Evolutionary conservation across 2,888 invertebrate species (phyloP), one percentile per base, ranked within the genome.

Genomic region (Pristionchus arcanus): DNA sequence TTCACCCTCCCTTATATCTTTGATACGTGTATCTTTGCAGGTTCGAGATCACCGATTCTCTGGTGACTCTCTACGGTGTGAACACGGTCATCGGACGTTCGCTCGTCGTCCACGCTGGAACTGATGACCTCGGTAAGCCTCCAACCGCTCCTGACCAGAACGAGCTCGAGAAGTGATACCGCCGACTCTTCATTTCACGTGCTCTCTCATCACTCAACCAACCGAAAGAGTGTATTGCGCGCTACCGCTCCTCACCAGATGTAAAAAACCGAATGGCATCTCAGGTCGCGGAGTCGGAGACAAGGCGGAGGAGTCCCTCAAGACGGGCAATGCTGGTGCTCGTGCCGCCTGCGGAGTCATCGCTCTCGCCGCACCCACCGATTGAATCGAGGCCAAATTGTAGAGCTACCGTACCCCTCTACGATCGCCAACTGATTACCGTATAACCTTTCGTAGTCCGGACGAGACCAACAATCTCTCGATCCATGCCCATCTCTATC

Each of bases 291-390:
- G 94, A 49, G 91, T 90, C 21, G 94, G 93, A 19, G 94, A 94
- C 87, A 92, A 93, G 91, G 90, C 94, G 87, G 94, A 93, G n/a
- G 95, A 94, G 90, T 95, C 95, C 90, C 91, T 93, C 90, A 94
- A 94, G 91, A 95, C 95, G 7, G 96, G 96, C 55, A 95, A 95
- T 90, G 95, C 96, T 28, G 96, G 96, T 0, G 91, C 94, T 0
- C 94, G 95, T 55, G 66, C 95, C 15, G 95, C 95, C 21, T 96
- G 96, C 89, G 95, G 95, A 89, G 92, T 94, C 89, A 95, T 95
- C 89, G 94, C 87, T 34, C 87, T 88, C 25, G 87, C 87, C 21
- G 87, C 87, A 3, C 87, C 87, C 74, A 68, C 68, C 21, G 87
- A 87, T 28, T 87, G 87, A 87, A 66, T 31, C 68, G 31, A 49